phyloP scores from a whole-genome alignment of 2,888 invertebrate species.

The Erebia aethiops region DNA sequence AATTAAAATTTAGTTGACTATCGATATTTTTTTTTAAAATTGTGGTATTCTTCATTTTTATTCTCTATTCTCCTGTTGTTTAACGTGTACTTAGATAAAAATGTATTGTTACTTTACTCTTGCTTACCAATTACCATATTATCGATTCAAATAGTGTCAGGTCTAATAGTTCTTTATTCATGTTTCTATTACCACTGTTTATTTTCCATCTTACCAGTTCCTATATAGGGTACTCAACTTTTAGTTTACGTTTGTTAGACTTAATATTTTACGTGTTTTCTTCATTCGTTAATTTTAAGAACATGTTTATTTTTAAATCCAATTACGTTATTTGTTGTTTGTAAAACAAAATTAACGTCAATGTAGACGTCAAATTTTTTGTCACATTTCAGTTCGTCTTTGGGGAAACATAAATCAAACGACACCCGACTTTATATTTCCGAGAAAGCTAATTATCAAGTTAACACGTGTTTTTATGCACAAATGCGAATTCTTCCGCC shows the following conservation, averaged over 20 bases:
- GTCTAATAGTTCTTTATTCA: too few species aligned
- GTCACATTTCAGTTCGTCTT: conserved; percentile 44
- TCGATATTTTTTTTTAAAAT: neutral
- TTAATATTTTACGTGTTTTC: neutral
- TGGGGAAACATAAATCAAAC: conserved; percentile 68
- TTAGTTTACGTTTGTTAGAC: neutral
- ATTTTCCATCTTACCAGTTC: too few species aligned
- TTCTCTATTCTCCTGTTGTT: neutral
- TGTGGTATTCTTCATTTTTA: too few species aligned
- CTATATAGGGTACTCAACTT: neutral
- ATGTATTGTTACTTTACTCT: too few species aligned
- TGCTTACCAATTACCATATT: too few species aligned
- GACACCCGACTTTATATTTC: conserved; percentile 51
- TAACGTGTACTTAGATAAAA: too few species aligned
- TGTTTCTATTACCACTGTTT: too few species aligned
- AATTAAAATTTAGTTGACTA: neutral
- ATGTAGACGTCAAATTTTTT: conserved; percentile 8
- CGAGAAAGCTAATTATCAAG: conserved; percentile 74
- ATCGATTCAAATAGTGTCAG: too few species aligned
- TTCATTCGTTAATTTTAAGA: neutral
- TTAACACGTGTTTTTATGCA: conserved; percentile 73
- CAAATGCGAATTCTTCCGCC: conserved; percentile 41
- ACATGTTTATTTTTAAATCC: conserved; percentile 1
- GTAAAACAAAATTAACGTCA: conserved; percentile 11
- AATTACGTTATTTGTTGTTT: conserved; percentile 5